Evolutionary conservation across 2,113 vertebrate genomes (phyloP), one percentile per base, ranked within the genome.

Genomic region (Butorides virescens): DNA sequence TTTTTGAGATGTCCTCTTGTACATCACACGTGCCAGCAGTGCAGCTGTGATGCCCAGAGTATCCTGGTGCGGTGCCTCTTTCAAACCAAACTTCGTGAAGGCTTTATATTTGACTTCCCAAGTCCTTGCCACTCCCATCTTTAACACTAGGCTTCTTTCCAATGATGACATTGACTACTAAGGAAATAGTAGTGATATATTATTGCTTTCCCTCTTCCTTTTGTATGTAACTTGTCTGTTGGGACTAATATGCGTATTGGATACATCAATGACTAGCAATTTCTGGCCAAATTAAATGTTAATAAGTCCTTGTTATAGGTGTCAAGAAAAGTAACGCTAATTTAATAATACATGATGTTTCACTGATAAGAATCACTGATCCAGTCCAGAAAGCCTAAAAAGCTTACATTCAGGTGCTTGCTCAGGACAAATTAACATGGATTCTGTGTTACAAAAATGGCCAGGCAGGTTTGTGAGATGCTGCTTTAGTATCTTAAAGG

Each of bases 221-320:
- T 88, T 76, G 19, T 79, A 15, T 82, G 12, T 53, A 53, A 61
- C 21, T 47, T 79, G 14, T 76, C 50, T 65, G 7, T 82, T 76
- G 30, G 19, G 25, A 36, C 29, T 90, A 53, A 63, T 55, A 39
- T 22, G 65, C 0, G 0, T 34, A 59, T 53, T 55, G 34, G 66
- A 79, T 19, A 49, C 34, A 70, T 66, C 27, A 90, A 72, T 17
- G 27, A 87, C 55, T 53, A 61, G 7, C 52, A 70, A 15, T 90
- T 93, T 92, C 59, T 90, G 50, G 39, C 58, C 22, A 92, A 90
- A 88, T 85, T 37, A 83, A 73, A 79, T 77, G 74, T 78, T 93
- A 92, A 53, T 59, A 87, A 42, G 32, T 65, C 7, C 50, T 91
- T 87, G 70, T 59, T 84, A 78, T 7, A 81, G 29, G 20, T 90